A percentile compares a stretch with the other conserved stretches of the same genome.
Conservation (phyloP, 2,113 vertebrate genomes). For the Alouatta palliata region DNA sequence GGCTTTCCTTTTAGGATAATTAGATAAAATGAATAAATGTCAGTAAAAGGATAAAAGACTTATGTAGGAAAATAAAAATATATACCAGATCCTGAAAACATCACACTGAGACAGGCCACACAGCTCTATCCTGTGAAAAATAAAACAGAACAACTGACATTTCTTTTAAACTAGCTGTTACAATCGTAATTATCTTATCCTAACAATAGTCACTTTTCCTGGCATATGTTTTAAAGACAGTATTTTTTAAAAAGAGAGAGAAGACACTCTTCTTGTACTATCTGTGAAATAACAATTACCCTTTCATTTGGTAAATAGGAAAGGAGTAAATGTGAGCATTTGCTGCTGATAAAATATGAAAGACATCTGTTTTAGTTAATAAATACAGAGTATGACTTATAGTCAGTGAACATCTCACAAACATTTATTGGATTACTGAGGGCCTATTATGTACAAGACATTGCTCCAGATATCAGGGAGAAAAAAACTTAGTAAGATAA, state of each 20-base stretch:
- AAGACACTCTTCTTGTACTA: neutral
- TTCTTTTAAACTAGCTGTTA: conserved; percentile 64
- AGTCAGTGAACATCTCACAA: neutral
- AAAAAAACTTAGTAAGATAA: neutral
- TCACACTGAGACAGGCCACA: conserved; percentile 59
- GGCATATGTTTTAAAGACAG: conserved; percentile 43
- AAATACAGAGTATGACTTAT: neutral
- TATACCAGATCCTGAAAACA: conserved; percentile 64
- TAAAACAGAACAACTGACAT: conserved; percentile 74
- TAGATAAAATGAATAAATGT: conserved; percentile 81
- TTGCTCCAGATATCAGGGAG: neutral
- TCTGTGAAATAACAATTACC: conserved; percentile 35
- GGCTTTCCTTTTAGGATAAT: conserved; percentile 84
- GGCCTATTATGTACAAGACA: neutral
- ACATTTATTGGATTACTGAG: neutral
- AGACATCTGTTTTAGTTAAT: neutral
- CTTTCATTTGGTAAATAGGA: conserved; percentile 19
- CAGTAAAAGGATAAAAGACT: conserved; percentile 82
- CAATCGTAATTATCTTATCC: conserved; percentile 42
- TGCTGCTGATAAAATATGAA: neutral
- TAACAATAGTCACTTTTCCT: conserved; percentile 56
- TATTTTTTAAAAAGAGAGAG: neutral
- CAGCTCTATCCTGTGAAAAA: conserved; percentile 68
- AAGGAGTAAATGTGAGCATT: neutral
- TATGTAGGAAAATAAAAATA: conserved; percentile 77